Evolutionary conservation across 2,888 invertebrate species (phyloP), one percentile per base, ranked within the genome.

Genomic region (Pogonocherus hispidulus): DNA sequence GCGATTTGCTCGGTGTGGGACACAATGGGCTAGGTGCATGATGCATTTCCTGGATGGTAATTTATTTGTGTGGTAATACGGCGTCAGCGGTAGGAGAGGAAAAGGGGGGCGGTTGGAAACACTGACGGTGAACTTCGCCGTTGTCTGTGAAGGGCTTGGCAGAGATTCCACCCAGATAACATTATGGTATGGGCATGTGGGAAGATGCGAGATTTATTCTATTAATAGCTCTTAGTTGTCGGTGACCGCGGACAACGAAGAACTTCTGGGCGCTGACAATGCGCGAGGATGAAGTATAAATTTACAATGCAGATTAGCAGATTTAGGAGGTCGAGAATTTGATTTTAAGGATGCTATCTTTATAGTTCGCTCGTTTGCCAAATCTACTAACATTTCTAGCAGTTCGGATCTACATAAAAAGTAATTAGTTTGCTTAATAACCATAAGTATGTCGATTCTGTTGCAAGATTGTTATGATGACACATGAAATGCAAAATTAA

Each of bases 171-270:
- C 66, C 63, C 63, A 66, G 69, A 66, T 69, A 69, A 54, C 66
- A 66, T 63, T 59, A 63, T 59, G 63, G 67, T 60, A 68, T 54
- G 60, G 41, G 65, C 63, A 63, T 57, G 70, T 70, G 70, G 70
- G 70, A 70, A 67, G 70, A 67, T 65, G 63, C 35, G 65, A 67
- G 67, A 67, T 70, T 70, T 67, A 67, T 70, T 70, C 70, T 70
- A 70, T 70, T 67, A 67, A 67, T 67, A 67, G 67, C 67, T 20
- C 60, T 70, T 64, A 56, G 8, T 8, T 20, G 23, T 57, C 23
- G 8, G 20, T 11, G 19, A 1, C 19, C 44, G 47, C 27, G 16
- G 51, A 11, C 6, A 32, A n/a, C 47, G 41, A 41, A 14, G 41
- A 14, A 41, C 14, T 41, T 14, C 16, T 41, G 6, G 32, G 27